Percentiles rank a stretch among this genome's conserved stretches.
phyloP scores from a whole-genome alignment of 1,140 invertebrate species.

The Heliconius congener region DNA sequence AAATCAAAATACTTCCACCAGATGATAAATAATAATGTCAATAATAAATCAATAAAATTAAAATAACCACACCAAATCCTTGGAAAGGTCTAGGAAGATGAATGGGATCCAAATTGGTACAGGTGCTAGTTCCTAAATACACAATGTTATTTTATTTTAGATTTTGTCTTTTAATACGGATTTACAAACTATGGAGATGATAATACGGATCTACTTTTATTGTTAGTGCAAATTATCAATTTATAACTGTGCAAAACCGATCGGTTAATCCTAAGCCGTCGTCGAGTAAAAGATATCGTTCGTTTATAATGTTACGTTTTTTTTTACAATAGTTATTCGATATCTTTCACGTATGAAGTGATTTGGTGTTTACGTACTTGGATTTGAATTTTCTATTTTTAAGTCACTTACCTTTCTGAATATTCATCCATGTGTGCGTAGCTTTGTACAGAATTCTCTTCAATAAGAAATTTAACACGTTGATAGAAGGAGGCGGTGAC shows the following conservation, averaged over 20 bases:
- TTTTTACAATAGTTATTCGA: conserved; percentile 44
- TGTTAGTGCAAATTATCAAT: conserved; percentile 72
- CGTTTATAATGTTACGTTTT: conserved; percentile 36
- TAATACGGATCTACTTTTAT: conserved; percentile 69
- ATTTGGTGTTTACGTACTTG: conserved; percentile 61
- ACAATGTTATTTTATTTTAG: conserved; percentile 68
- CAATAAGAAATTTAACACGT: conserved; percentile 98
- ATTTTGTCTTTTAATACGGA: conserved; percentile 59
- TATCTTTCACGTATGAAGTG: conserved; percentile 71
- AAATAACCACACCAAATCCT: conserved; percentile 81
- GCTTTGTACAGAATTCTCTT: conserved; percentile 98
- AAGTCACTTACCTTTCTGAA: conserved; percentile 95
- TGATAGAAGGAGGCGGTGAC: conserved; percentile 99
- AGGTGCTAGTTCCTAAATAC: conserved; percentile 73
- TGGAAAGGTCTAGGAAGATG: conserved; percentile 77
- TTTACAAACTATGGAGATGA: conserved; percentile 68
- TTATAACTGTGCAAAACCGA: conserved; percentile 68
- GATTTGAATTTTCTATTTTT: conserved; percentile 35
- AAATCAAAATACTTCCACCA: conserved; percentile 81
- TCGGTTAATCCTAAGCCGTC: conserved; percentile 61
- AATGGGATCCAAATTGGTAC: conserved; percentile 68
- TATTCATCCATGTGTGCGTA: conserved; percentile 98
- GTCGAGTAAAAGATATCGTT: conserved; percentile 66
- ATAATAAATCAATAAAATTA: conserved; percentile 63
- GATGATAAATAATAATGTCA: conserved; percentile 72